phyloP scores from a whole-genome alignment of 2,888 invertebrate genomes.

The Agrilus cyanescens region DNA sequence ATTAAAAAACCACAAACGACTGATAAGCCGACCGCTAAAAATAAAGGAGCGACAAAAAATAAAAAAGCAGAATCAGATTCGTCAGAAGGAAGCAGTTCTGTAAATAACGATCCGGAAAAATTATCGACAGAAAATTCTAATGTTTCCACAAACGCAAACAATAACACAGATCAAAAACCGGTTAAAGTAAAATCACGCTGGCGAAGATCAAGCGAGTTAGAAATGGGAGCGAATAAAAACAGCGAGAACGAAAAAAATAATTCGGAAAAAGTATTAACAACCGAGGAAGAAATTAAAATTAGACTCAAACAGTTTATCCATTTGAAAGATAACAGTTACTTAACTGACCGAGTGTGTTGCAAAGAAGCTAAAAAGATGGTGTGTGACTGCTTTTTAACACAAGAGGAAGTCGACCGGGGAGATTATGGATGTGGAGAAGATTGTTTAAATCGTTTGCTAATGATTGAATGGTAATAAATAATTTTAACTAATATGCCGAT shows the following conservation, averaged over 20 bases:
- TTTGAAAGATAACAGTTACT: conserved; percentile 77
- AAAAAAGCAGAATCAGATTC: conserved; percentile 33
- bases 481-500: background rate
- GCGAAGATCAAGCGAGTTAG: conserved; percentile 63
- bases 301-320: conserved; percentile 65
- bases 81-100: conserved; percentile 45
- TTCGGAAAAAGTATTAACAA: conserved; percentile 24
- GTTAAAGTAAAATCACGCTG: conserved; percentile 71
- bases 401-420: conserved; percentile 75
- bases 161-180: conserved; percentile 48
- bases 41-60: conserved; percentile 28
- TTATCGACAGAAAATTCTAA: conserved; percentile 29
- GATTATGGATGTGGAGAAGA: conserved; percentile 89
- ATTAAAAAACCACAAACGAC: conserved; percentile 37
- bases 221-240: conserved; percentile 38
- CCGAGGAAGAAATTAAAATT: conserved; percentile 42
- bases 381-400: conserved; percentile 87
- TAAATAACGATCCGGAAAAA: conserved; percentile 28
- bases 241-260: conserved; percentile 12
- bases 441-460: conserved; percentile 91
- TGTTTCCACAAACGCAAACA: conserved; percentile 28
- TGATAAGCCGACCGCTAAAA: conserved; percentile 38
- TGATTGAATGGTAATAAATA: conserved; percentile 86
- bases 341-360: conserved; percentile 71
- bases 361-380: conserved; percentile 89